These are phyloP conservation scores for Tromatobia lineatoria DNA, from an alignment of 2,888 invertebrate genomes.

Conservation along the genomic window DNA sequence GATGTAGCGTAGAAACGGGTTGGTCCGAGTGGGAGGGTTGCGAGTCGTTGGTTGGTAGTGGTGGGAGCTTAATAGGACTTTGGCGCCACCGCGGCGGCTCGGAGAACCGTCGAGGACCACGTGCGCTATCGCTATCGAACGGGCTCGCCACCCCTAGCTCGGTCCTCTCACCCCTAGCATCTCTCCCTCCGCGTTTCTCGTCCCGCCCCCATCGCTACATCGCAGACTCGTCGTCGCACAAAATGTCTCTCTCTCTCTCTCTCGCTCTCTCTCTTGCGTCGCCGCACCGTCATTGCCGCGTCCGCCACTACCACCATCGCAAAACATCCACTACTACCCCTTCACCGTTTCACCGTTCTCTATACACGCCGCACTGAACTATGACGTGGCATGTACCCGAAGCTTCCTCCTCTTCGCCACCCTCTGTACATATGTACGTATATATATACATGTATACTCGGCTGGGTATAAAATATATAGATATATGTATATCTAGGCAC, in stretches of 20 bases:
- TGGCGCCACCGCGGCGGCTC: conserved; percentile 84
- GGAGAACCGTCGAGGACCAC: conserved; percentile 81
- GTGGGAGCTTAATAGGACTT: conserved; percentile 79
- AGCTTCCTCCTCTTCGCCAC: conserved; percentile 7
- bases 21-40: conserved; percentile 3
- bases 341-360: conserved; percentile 35
- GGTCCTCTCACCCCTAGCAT: conserved; percentile 41
- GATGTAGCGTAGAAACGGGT: conserved; percentile 60
- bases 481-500: conserved; percentile 53
- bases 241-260: conserved; percentile 26
- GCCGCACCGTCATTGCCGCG: conserved; percentile 48
- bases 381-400: conserved; percentile 75
- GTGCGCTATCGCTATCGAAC: conserved; percentile 84
- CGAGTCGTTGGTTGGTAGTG: neutral
- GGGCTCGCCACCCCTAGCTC: conserved; percentile 73
- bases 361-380: conserved; percentile 76
- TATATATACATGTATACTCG: conserved; percentile 15
- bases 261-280: conserved; percentile 25
- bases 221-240: conserved; percentile 51
- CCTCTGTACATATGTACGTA: conserved; percentile 29
- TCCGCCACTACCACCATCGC: conserved; percentile 48
- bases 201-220: conserved; percentile 51
- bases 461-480: neutral
- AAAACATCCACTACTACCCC: conserved; percentile 29
- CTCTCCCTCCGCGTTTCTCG: conserved; percentile 44